Evolutionary conservation across 2,113 vertebrate genomes (phyloP), one percentile per base, ranked within the genome.

Genomic region (Macroglossus sobrinus): DNA sequence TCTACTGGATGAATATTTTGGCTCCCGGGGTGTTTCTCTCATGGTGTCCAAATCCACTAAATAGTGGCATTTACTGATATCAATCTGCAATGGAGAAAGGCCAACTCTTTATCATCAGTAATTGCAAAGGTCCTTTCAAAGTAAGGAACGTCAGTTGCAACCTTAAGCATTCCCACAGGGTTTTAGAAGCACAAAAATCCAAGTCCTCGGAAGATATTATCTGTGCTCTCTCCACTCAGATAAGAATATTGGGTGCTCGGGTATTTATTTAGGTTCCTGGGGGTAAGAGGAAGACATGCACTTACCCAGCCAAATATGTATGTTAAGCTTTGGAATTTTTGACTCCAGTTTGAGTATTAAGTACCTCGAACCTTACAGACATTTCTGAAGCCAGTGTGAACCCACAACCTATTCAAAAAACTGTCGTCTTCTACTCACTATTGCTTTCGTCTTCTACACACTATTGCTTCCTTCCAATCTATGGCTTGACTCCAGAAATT

Each of bases 61-160:
- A 97, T 99, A 99, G 97, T 99, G 99, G 97, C 99, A 99, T 53
- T 99, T 99, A 79, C 98, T 99, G 97, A 99, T 95, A 91, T 99
- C 99, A 64, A 99, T 94, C 99, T 99, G 98, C 68, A 98, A 72
- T 19, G 61, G 47, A 96, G 63, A 85, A 97, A 97, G 24, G 26
- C 21, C 88, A 94, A 33, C 13, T 57, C 71, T 94, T 94, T 50
- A 50, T 16, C 50, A 86, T 94, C 63, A 95, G 53, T 69, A 79
- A 94, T 11, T 92, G 15, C 19, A 26, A 92, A 92, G 71, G 57
- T 71, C 24, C 33, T 55, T 88, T 91, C 43, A 90, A 53, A 45
- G 35, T 53, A 68, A 15, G 64, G 43, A 68, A 91, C 15, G 75
- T 63, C 18, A 88, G 33, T 1, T 89, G 24, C 11, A 95, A 79